phyloP scores from a whole-genome alignment of 1,140 invertebrate genomes.

The Camponotus vicinus region DNA sequence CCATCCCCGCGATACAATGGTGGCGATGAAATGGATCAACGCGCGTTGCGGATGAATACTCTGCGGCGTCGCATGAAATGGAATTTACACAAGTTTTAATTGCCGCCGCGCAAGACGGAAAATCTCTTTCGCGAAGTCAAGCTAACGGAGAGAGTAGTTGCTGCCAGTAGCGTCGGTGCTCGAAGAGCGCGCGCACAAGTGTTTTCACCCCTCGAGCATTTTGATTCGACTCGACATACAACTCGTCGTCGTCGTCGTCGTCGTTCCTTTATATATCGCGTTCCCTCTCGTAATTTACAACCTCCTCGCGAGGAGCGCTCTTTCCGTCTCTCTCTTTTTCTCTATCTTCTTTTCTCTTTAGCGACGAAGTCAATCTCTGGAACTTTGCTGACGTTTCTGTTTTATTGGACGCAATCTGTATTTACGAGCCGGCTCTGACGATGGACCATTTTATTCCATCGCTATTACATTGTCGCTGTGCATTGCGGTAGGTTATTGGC shows the following conservation, averaged over 20 bases:
- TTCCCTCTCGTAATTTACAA: slow-evolving; percentile 60
- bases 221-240: slow-evolving; percentile 8
- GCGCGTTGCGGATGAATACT: not conserved
- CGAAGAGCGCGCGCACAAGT: slow-evolving; percentile 62
- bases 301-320: not conserved
- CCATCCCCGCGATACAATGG: not conserved
- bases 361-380: slow-evolving; percentile 48
- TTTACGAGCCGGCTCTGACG: slow-evolving; percentile 29
- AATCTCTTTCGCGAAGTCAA: slow-evolving; percentile 37
- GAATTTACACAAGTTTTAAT: slow-evolving; percentile 72
- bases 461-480: slow-evolving; percentile 27
- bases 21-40: slow-evolving; percentile 12
- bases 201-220: slow-evolving; percentile 60
- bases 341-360: slow-evolving; percentile 13
- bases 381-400: slow-evolving; percentile 41
- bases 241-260: slow-evolving; percentile 13
- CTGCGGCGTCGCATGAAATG: slow-evolving; percentile 6
- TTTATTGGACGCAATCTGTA: slow-evolving; percentile 60
- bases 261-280: slow-evolving; percentile 36
- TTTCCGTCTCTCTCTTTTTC: not conserved
- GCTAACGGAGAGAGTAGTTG: slow-evolving; percentile 60
- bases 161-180: slow-evolving; percentile 58
- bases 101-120: slow-evolving; percentile 62
- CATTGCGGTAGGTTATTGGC: slow-evolving; percentile 17
- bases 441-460: slow-evolving; percentile 36